Base-by-base conservation (phyloP, 2,888 invertebrate species). In the Neria commutata region DNA sequence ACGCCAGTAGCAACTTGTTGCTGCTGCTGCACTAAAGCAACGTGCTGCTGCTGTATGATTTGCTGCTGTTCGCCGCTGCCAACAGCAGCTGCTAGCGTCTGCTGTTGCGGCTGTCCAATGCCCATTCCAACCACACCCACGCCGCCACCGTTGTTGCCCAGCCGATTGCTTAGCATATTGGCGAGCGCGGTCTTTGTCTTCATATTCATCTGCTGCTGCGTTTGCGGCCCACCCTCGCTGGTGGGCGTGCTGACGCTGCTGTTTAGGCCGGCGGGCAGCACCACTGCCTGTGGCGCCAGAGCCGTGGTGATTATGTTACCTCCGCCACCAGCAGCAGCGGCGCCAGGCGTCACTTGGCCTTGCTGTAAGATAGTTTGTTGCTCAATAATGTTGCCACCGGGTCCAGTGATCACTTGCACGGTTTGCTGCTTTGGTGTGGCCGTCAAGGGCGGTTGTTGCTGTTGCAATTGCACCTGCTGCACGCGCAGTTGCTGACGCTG, bases 111-210 rank as follows among this genome's bases (percentile, higher is more conserved):
- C 53, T 69, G 73, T 16, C 72, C 71, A 37, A 14, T n/a, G 37
- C 37, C 42, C 3, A 21, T 34, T 16, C 24, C 48, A 34, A 10
- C 19, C 1, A 33, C 34, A 3, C 21, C 24, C 23, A 54, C 37
- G 37, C n/a, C 59, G 6, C 61, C 64, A 6, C 86, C 85, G 58
- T 84, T 85, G 63, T 81, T 80, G 73, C 90, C 88, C 58, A 91
- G 80, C 49, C 95, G 86, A 73, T 89, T 95, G 73, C 91, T 95
- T 61, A 97, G 84, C 92, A 97, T 93, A 79, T 96, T 95, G 16
- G 96, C 96, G 58, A 98, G 84, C 0, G 97, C 97, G 0, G 96
- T 96, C 84, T 97, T 98, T 2, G 95, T 94, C 83, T 94, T 94
- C 17, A 78, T 63, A 53, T 94, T 94, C 89, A 89, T 78, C 58